A percentile compares a stretch with the other conserved stretches of the same genome.
phyloP scores from a whole-genome alignment of 2,888 invertebrate species.

The Tuberolachnus salignus region DNA sequence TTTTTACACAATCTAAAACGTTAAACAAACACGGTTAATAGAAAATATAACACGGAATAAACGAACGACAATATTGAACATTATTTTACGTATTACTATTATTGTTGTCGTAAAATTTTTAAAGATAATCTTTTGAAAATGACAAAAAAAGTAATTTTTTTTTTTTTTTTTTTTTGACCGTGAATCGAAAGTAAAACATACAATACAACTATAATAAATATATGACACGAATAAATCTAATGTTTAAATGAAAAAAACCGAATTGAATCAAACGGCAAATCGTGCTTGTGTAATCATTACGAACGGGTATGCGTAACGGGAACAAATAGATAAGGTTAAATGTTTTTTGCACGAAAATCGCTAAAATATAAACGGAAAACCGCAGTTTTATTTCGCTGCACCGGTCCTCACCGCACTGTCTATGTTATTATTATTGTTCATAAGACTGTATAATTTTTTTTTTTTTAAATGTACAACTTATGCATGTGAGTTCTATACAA shows the following conservation, averaged over 20 bases:
- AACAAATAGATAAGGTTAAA: slow-evolving; percentile 10
- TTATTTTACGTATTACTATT: no score
- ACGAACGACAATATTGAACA: no score
- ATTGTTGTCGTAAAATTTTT: no score
- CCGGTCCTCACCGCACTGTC: neutral
- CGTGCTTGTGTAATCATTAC: neutral
- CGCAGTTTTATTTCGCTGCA: neutral
- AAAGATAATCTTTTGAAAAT: no score
- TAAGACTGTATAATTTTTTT: neutral
- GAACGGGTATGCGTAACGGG: neutral
- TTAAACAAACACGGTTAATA: no score
- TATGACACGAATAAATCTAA: neutral
- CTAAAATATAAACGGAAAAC: slow-evolving; percentile 15
- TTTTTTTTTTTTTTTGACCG: no score
- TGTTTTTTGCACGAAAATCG: slow-evolving; percentile 5
- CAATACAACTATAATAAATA: neutral
- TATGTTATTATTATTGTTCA: neutral
- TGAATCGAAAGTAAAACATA: no score
- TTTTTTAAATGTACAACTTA: no score
- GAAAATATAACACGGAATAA: no score
- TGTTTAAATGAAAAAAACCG: neutral
- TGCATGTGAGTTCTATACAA: neutral
- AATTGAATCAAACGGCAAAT: slow-evolving; percentile 5
- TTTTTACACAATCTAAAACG: no score
- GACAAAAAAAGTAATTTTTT: no score